Conservation (phyloP, 2,888 invertebrate species). For the Plebejus argus region DNA sequence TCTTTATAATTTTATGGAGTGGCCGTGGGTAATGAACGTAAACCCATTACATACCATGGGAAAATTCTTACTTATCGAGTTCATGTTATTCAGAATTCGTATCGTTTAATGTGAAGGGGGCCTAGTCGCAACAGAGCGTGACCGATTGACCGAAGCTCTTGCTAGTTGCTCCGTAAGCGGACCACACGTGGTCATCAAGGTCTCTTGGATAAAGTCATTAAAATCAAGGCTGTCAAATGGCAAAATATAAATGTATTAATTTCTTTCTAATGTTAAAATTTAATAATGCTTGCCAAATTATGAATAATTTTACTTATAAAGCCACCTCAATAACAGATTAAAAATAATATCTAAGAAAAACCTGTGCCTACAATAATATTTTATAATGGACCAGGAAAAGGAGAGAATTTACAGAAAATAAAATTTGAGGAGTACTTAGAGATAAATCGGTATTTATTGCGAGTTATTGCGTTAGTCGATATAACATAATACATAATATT, state of each 20-base stretch:
- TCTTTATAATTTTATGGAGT: neutral
- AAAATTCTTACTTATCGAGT: conserved; percentile 1
- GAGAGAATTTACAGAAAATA: no score
- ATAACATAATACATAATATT: no score
- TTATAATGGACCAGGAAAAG: no score
- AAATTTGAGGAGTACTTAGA: no score
- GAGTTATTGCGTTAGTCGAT: no score
- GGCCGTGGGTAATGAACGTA: neutral
- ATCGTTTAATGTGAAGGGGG: conserved; percentile 40
- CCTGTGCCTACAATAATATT: no score
- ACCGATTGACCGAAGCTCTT: conserved; percentile 50
- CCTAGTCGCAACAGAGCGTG: conserved; percentile 49
- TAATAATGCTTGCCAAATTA: neutral
- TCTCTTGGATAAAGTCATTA: conserved; percentile 39
- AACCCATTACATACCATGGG: neutral
- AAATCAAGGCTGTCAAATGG: conserved; percentile 25
- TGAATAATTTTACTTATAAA: no score
- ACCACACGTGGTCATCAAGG: conserved; percentile 59
- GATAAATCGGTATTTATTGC: no score
- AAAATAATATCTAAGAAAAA: no score
- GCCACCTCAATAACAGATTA: no score
- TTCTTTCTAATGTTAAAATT: neutral
- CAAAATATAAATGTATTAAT: no score
- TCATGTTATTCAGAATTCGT: conserved; percentile 35
- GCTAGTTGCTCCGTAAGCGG: conserved; percentile 46